Base-by-base conservation (phyloP, 2,113 vertebrate species). In the Tetraodon nigroviridis region DNA sequence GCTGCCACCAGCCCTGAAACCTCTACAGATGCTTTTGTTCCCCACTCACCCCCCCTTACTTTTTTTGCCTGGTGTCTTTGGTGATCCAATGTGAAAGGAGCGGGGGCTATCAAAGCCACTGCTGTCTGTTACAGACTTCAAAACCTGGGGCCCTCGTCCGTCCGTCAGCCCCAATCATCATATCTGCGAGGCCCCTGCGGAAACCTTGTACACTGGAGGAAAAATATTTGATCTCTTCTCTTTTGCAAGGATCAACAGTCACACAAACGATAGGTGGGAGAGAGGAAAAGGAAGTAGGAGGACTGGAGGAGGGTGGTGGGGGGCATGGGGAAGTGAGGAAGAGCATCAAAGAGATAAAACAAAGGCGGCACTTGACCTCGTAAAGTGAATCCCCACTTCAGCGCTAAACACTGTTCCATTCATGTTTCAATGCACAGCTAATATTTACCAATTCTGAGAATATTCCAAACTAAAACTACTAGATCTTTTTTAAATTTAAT, bases 151-250 rank as follows among this genome's bases (percentile, higher is more conserved):
- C 80, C 85, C 79, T 76, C 59, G 49, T 78, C 80, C 73, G 61
- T 89, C 89, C 86, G 86, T 91, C 90, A 90, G 81, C 83, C 83
- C 88, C 87, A 88, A 89, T 91, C 88, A 89, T 80, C 84, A 81
- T 81, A 89, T 90, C 87, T 73, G 82, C 73, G 32, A 73, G 71
- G 78, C 82, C 82, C 74, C 80, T 75, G 77, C 67, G 81, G 88
- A 89, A 87, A 83, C 76, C 73, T 79, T 65, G 1, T 72, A 79
- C 71, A 80, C 86, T 85, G 77, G 85, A 91, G 89, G 82, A 86
- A 85, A 88, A 89, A 88, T 87, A 90, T 90, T 92, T 91, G 88
- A 92, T 91, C 88, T 89, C 87, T 89, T 85, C 86, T 89, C 82
- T 90, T 46, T 87, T 77, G 84, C 75, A 65, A 88, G 85, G 88